Base-by-base conservation (phyloP, 2,888 invertebrate genomes). In the Cheilosia impressa region DNA sequence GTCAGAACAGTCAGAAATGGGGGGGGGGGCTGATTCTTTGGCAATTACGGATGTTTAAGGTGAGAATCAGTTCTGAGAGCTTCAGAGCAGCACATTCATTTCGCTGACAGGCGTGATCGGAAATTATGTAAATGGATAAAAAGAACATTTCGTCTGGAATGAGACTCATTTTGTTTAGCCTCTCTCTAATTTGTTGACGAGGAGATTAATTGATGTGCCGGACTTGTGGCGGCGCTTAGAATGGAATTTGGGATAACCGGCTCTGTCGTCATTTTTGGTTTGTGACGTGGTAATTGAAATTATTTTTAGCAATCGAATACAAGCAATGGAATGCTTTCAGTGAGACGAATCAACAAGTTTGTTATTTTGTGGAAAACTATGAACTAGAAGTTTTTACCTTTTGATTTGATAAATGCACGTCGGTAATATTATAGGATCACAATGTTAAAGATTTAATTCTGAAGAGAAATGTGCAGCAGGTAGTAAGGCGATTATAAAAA, bases 151-250 rank as follows among this genome's bases (percentile, higher is more conserved):
- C 19, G 17, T 22, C 6, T 10, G 27, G 19, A 19, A 34, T 22
- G 24, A 13, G 38, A 38, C 58, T 58, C 58, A 57, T 60, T 50
- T 71, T 60, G 45, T n/a, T 34, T 38, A 58, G 71, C 58, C 38
- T 50, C 71, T 71, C 50, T 71, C 50, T 50, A 60, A 50, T 47
- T 58, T 50, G 41, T 38, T 71, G 58, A 50, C 34, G 50, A 41
- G 58, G 47, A 50, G 19, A 45, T 71, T 71, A 50, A 71, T 76
- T 66, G 58, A 34, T 58, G 22, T 76, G 66, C 76, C 76, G 76
- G 76, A 76, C 76, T 66, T 76, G 38, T 13, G 75, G 57, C 63
- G 52, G 34, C 34, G 57, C 57, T 5, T 52, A 15, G 45, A 50
- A 27, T 65, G 47, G 47, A 65, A 63, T 75, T 73, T 63, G 45